Evolutionary conservation across 2,888 invertebrate species (phyloP).

Genomic region (Andrena marginata): DNA sequence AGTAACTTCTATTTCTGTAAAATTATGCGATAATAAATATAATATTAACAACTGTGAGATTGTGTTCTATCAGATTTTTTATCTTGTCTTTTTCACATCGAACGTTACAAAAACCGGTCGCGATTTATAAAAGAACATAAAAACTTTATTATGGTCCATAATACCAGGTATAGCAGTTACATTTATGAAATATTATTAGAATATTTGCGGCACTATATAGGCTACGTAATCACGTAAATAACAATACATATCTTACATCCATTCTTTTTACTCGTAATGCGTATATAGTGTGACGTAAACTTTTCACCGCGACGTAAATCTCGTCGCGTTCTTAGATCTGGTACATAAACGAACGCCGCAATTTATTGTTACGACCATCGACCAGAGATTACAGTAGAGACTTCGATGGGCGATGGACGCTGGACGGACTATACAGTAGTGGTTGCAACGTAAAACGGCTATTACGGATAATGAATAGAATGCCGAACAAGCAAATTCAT

Average conservation of each 20-base stretch:
- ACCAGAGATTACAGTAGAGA: conserved; percentile 48
- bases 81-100: background rate
- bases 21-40: conserved; percentile 26
- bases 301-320: conserved; percentile 2
- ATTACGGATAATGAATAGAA: conserved; percentile 36
- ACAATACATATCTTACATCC: conserved; percentile 45
- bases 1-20: conserved; percentile 27
- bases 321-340: background rate
- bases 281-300: conserved; percentile 2
- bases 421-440: conserved; percentile 77
- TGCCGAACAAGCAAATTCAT: conserved; percentile 38
- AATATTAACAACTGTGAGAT: conserved; percentile 23
- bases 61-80: conserved; percentile 14
- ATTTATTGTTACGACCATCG: conserved; percentile 22
- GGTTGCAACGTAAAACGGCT: conserved; percentile 65
- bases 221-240: conserved; percentile 51
- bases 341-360: background rate
- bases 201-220: conserved; percentile 54
- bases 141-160: conserved; percentile 80
- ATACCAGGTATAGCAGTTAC: conserved; percentile 76
- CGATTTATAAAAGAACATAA: conserved; percentile 78
- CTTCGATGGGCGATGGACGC: conserved; percentile 59
- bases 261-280: conserved; percentile 6
- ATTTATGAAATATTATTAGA: conserved; percentile 63
- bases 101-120: conserved; percentile 1